Conservation (phyloP, 2,797 vertebrate genomes). For the Melanotaenia trifasciata region DNA sequence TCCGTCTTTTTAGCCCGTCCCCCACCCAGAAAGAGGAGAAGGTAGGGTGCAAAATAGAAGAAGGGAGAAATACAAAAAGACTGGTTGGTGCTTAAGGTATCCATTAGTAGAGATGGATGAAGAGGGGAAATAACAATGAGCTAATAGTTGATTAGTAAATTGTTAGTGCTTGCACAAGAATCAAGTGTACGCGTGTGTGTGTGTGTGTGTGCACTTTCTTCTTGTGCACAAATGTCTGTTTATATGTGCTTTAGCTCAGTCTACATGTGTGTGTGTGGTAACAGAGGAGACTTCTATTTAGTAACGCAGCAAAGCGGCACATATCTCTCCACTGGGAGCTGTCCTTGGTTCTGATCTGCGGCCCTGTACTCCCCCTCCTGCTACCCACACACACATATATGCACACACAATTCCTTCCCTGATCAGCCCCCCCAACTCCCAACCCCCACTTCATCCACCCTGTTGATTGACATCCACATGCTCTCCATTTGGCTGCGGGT, state of each 20-base stretch:
- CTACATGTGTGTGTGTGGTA: constrained; percentile 45
- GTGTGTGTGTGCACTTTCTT: neutral
- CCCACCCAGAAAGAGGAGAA: constrained; percentile 21
- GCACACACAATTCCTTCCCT: constrained; percentile 5
- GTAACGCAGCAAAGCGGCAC: constrained; percentile 71
- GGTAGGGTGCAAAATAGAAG: constrained; percentile 2
- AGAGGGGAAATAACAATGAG: constrained; percentile 55
- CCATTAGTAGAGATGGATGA: constrained; percentile 69
- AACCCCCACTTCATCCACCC: constrained; percentile 21
- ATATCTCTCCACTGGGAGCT: constrained; percentile 74
- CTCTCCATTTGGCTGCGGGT: constrained; percentile 62
- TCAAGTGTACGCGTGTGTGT: constrained; percentile 16
- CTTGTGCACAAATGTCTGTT: neutral
- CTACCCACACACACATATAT: constrained; percentile 2
- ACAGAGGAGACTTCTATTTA: constrained; percentile 71
- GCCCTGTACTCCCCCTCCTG: constrained; percentile 34
- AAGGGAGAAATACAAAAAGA: constrained; percentile 36
- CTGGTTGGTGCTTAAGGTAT: constrained; percentile 63
- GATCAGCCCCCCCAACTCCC: constrained; percentile 5
- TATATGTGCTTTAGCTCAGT: constrained; percentile 23
- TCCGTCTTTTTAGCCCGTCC: constrained; percentile 44
- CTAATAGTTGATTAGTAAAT: constrained; percentile 66
- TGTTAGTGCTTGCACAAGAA: constrained; percentile 35
- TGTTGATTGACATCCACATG: constrained; percentile 79
- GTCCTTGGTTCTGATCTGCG: constrained; percentile 84